A percentile compares a stretch with the other conserved stretches of the same genome.
Evolutionary conservation across 2,113 vertebrate species (phyloP).

Genomic region (Protobothrops mucrosquamatus): DNA sequence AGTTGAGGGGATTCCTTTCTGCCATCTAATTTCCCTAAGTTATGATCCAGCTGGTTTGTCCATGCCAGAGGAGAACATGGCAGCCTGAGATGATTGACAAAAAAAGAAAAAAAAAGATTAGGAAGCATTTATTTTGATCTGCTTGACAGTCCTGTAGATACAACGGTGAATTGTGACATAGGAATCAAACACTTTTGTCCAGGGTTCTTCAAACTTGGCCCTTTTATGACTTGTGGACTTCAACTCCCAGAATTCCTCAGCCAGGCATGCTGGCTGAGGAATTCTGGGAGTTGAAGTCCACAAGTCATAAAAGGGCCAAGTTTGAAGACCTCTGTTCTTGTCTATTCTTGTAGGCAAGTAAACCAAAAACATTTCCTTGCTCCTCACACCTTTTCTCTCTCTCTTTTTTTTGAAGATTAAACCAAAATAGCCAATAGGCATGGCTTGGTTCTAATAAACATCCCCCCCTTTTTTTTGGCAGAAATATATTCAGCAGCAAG

Average conservation of each 20-base stretch:
- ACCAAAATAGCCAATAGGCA: constrained; percentile 28
- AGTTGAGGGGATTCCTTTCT: background rate
- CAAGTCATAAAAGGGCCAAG: too few relatives aligned
- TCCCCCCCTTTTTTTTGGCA: constrained; percentile 31
- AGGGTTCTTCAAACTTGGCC: too few relatives aligned
- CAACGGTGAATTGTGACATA: too few relatives aligned
- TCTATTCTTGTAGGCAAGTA: background rate
- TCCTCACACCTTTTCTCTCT: background rate
- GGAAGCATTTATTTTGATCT: background rate
- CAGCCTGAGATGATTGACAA: background rate
- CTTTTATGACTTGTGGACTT: too few relatives aligned
- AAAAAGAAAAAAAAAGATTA: background rate
- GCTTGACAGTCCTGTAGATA: too few relatives aligned
- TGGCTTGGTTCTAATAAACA: constrained; percentile 32
- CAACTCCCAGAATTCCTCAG: too few relatives aligned
- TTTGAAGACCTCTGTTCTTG: too few relatives aligned
- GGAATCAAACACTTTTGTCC: background rate
- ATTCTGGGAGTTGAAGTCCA: too few relatives aligned
- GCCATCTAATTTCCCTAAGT: background rate
- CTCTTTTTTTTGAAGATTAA: background rate
- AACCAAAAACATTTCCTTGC: background rate
- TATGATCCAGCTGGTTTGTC: background rate
- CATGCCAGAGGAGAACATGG: background rate
- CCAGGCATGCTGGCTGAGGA: too few relatives aligned
- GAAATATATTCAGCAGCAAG: constrained; percentile 48